Base-by-base conservation (phyloP, 2,113 vertebrate genomes). In the Cebidichthys violaceus region DNA sequence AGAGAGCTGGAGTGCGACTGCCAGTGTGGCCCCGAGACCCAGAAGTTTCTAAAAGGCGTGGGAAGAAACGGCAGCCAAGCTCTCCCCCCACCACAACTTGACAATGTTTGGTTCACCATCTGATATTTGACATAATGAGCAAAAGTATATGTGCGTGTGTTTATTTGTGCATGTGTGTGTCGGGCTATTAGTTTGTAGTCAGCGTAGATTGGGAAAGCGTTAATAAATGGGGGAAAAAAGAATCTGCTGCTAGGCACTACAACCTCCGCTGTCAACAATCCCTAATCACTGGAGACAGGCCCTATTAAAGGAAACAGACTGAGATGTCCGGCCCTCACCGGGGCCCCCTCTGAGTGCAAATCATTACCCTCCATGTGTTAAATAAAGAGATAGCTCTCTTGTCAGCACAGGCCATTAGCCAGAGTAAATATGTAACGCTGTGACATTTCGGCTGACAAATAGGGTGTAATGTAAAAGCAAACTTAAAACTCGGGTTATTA, bases 91-190 rank as follows among this genome's bases (percentile, higher is more conserved):
- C 66, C 39, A 43, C 54, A 81, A 88, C 76, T 84, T 82, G 64
- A 90, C 87, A 81, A 47, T 84, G 75, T 91, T 90, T 88, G 77
- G 85, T 85, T 89, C 76, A 76, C 84, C 61, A 86, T 88, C 82
- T 85, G 76, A 91, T 90, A 90, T 92, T 87, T 91, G 89, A 91
- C 87, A 90, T 89, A 90, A 90, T 90, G 90, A 92, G 88, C 72
- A 81, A 79, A 85, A 80, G 61, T 72, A n/a, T 64, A 59, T 61
- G 31, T 64, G 45, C 52, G 70, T 62, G 50, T 22, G 22, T 55
- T 20, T 10, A 22, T 33, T 22, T 45, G 14, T 8, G 33, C 47
- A 14, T n/a, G 75, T 54, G 67, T 24, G 52, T 57, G 52, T 59
- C 47, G n/a, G n/a, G 35, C 50, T 13, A 2, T n/a, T 81, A 8